phyloP scores from a whole-genome alignment of 30 jellyfish, hydroid and myxozoan genomes.

The Aurelia coerulea region DNA sequence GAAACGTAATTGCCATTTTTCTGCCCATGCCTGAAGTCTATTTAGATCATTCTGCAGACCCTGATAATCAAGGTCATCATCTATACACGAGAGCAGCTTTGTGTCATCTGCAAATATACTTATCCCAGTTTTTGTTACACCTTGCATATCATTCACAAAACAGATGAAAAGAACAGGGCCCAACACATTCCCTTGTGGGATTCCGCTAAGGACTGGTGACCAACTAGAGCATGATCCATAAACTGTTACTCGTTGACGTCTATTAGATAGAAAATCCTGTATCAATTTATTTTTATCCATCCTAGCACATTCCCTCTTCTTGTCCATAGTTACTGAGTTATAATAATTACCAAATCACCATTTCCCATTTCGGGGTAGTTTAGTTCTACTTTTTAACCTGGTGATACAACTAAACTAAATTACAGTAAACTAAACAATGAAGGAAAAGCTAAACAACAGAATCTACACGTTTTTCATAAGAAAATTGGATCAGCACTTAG shows the following conservation, averaged over 20 bases:
- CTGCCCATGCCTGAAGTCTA: background rate
- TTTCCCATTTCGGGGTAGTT: too few species aligned
- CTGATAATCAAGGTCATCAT: background rate
- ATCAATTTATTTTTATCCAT: background rate
- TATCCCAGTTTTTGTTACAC: background rate
- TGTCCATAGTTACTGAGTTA: too few species aligned
- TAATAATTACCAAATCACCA: too few species aligned
- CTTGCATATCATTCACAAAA: constrained; percentile 1
- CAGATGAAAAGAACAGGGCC: background rate
- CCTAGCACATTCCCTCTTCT: background rate
- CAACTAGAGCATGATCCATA: constrained; percentile 1
- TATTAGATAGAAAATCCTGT: background rate
- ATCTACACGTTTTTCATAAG: too few species aligned
- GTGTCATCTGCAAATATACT: background rate
- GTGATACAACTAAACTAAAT: too few species aligned
- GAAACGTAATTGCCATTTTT: background rate
- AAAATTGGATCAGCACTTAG: too few species aligned
- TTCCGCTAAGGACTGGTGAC: background rate
- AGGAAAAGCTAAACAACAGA: too few species aligned
- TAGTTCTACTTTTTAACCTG: too few species aligned
- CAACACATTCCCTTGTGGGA: background rate
- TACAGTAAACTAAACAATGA: too few species aligned
- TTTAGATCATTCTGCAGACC: background rate
- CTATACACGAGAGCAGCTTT: background rate
- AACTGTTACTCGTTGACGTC: background rate